Conservation (phyloP, 2,113 vertebrate genomes). For the Varanus salvator region DNA sequence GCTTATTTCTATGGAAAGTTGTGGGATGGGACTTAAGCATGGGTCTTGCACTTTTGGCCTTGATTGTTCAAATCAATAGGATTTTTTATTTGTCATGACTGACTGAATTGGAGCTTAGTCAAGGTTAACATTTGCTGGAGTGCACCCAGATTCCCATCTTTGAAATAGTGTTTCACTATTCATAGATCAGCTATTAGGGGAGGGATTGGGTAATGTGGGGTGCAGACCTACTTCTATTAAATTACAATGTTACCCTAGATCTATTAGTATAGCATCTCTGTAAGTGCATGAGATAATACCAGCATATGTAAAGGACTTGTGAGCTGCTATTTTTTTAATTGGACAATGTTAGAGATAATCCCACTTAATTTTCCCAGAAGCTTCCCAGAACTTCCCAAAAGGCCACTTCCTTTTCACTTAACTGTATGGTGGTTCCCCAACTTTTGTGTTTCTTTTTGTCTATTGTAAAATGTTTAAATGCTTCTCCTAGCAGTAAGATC, state of each 20-base stretch:
- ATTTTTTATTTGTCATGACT: not conserved
- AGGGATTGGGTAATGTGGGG: no score
- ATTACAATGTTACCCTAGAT: no score
- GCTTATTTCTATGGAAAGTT: slow-evolving; percentile 32
- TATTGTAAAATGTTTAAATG: no score
- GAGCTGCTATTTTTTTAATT: not conserved
- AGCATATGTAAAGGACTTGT: not conserved
- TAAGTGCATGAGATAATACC: no score
- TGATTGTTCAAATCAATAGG: not conserved
- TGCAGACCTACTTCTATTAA: not conserved
- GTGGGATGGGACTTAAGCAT: slow-evolving; percentile 22
- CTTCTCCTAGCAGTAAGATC: no score
- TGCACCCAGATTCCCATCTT: not conserved
- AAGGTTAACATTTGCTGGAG: not conserved
- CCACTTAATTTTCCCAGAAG: no score
- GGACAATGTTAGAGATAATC: not conserved
- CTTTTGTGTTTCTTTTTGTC: no score
- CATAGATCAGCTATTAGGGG: no score
- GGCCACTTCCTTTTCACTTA: no score
- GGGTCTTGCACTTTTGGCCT: not conserved
- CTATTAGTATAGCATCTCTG: no score
- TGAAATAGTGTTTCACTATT: not conserved
- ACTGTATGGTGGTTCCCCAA: no score
- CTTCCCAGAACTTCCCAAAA: no score
- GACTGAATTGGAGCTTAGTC: slow-evolving; percentile 3